Evolutionary conservation across 2,888 invertebrate species (phyloP), one percentile per base, ranked within the genome.

Genomic region (Sinodicranocentrus sp.): DNA sequence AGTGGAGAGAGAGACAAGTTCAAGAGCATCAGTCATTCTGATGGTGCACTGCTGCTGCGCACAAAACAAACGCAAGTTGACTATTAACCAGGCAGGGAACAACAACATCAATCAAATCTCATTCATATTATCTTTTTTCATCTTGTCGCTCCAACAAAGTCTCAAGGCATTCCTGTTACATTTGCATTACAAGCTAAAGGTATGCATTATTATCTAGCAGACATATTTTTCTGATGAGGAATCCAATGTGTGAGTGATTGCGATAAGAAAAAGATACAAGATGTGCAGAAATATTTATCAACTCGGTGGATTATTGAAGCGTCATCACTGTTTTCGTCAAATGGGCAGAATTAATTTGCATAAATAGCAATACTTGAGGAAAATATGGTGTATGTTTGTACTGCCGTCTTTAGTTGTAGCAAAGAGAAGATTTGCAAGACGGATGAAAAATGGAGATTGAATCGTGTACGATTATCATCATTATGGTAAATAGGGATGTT

Each of bases 1-100:
- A 59, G 28, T 59, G 44, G 44, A 44, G 21, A 26, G 61, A 59
- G 21, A 84, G 85, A 86, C 87, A 86, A 87, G 87, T 87, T 87
- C 87, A 87, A 87, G 87, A 85, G 84, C 87, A 86, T 85, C 78
- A 84, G 75, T 85, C 75, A 82, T 77, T 68, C 65, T 39, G 19
- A 19, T 65, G n/a, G 8, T n/a, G n/a, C 5, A n/a, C 65, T 43
- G 1, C 13, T 54, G 23, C 54, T 17, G 28, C 52, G 19, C 2
- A 26, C 17, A 13, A 17, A 23, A 28, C 65, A 10, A 15, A 17
- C 25, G 25, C 3, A 21, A 25, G 8, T 15, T 48, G 8, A 25
- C 23, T 26, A 78, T 59, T 61, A 78, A 59, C 28, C 68, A 78
- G 61, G 44, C 52, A 79, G 26, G 33, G 21, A 61, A 21, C 78